Percentiles rank a stretch among this genome's conserved stretches.
Evolutionary conservation across 2,888 invertebrate genomes (phyloP).

Genomic region (Troides helena): DNA sequence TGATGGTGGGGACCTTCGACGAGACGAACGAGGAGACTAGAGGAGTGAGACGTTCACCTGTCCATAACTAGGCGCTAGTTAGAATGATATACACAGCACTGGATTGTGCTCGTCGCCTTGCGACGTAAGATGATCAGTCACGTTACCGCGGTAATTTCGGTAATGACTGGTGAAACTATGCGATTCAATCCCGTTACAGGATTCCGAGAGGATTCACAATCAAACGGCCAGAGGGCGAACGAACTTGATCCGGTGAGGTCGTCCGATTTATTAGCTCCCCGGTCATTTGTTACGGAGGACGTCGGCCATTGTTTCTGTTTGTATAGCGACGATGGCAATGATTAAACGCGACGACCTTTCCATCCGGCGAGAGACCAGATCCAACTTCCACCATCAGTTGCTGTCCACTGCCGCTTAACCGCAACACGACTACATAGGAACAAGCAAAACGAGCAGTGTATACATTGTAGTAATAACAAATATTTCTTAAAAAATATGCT

Average conservation of each 20-base stretch:
- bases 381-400: constrained; percentile 16
- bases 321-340: constrained; percentile 37
- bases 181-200: no score
- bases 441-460: neutral
- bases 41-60: no score
- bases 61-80: no score
- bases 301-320: constrained; percentile 52
- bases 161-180: no score
- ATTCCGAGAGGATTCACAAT: constrained; percentile 66
- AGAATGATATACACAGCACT: no score
- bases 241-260: constrained; percentile 56
- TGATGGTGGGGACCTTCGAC: no score
- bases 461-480: no score
- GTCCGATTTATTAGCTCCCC: constrained; percentile 58
- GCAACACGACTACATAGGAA: constrained; percentile 2
- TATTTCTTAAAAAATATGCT: no score
- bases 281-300: constrained; percentile 58
- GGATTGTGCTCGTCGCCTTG: no score
- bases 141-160: no score
- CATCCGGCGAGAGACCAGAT: constrained; percentile 2
- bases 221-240: constrained; percentile 67
- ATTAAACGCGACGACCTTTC: constrained; percentile 33
- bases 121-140: no score
- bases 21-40: no score
- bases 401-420: constrained; percentile 11